Evolutionary conservation across 2,797 vertebrate genomes (phyloP), one percentile per base, ranked within the genome.

Genomic region (Neomorphus geoffroyi): DNA sequence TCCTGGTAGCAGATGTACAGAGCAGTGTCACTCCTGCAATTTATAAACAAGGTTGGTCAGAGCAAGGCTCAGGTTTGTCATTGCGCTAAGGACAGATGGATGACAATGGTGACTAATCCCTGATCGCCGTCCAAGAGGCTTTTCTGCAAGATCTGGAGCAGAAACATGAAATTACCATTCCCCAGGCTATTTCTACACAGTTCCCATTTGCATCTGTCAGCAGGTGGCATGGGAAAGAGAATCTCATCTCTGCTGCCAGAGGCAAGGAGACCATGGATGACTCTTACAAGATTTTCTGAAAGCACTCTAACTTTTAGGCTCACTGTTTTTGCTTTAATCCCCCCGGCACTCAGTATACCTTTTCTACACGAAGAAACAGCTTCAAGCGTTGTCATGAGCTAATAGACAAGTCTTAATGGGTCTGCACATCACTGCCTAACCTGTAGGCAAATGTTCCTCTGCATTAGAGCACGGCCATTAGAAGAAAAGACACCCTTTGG

Each of bases 141-240:
- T 48, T 91, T 80, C 91, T 74, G 60, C 45, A 83, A 62, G 81
- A 88, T 77, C 53, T 92, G 84, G 86, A 93, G 84, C 75, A 91
- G 81, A 89, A 94, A 91, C 51, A 54, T 8, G 35, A 88, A 85
- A 89, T 80, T 91, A 46, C 57, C 46, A 56, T 83, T 92, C 91
- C 91, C 62, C 80, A 58, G 92, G 95, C 92, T 95, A 89, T 86
- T 86, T 87, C 92, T 77, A 48, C 62, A 53, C 30, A 43, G 69
- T 94, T 77, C 50, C 69, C 69, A 80, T 93, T 95, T 93, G 73
- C 23, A 22, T 78, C 80, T 88, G 80, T 91, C 92, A 86, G 94
- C 89, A 93, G 86, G 94, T 94, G 72, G 75, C 85, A 93, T 0
- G 0, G 79, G 95, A 80, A 87, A 33, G 61, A 85, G 78, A 92